Evolutionary conservation across 1,140 invertebrate species (phyloP).

Genomic region (Pinna nobilis): DNA sequence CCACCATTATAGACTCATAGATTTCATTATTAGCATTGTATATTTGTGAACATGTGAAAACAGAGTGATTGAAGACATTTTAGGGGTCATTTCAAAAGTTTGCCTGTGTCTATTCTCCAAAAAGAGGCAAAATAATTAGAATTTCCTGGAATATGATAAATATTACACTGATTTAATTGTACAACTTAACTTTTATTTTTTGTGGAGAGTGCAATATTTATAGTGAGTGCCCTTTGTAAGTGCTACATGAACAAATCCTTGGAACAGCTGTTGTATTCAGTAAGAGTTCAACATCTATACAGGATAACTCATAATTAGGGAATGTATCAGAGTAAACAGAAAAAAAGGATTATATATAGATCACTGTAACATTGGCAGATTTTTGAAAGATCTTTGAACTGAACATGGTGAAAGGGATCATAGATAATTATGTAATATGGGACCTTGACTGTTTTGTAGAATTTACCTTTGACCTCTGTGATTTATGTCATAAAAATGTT

Average conservation of each 20-base stretch:
- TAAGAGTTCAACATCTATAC: background rate
- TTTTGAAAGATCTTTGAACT: constrained; percentile 11
- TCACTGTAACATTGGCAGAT: constrained; percentile 13
- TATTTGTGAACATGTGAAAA: constrained; percentile 6
- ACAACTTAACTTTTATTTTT: background rate
- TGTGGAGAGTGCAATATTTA: constrained; percentile 20
- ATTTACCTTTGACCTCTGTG: too few relatives aligned
- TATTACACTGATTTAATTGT: background rate
- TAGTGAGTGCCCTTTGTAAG: background rate
- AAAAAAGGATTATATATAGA: background rate
- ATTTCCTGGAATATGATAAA: too few relatives aligned
- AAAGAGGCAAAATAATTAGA: too few relatives aligned
- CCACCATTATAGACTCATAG: too few relatives aligned
- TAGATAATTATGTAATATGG: too few relatives aligned
- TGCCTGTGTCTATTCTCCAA: too few relatives aligned
- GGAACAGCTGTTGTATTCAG: background rate
- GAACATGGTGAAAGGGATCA: too few relatives aligned
- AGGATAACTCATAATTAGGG: background rate
- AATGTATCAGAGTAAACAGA: background rate
- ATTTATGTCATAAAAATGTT: too few relatives aligned
- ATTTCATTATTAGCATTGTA: background rate
- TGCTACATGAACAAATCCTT: background rate
- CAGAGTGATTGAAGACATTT: background rate
- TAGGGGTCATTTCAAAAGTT: constrained; percentile 17
- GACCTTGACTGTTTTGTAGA: too few relatives aligned